Conservation (phyloP, 2,797 vertebrate genomes). For the Tympanoctomys barrerae region DNA sequence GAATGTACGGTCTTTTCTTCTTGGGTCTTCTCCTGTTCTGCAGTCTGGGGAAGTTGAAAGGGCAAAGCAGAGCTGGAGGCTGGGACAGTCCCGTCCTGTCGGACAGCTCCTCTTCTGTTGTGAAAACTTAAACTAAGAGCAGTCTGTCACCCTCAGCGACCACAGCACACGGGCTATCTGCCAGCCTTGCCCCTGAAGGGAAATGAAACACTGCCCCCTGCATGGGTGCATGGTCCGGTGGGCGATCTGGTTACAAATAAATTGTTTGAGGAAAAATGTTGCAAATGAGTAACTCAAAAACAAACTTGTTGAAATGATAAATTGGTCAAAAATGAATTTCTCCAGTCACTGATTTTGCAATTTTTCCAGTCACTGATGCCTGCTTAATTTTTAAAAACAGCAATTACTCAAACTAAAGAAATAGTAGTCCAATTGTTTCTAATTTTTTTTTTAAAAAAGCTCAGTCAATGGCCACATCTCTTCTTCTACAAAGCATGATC, state of each 20-base stretch:
- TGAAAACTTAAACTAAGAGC: background rate
- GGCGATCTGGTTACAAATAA: constrained; percentile 19
- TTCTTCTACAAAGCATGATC: background rate
- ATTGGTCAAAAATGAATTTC: constrained; percentile 76
- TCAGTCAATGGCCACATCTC: constrained; percentile 6
- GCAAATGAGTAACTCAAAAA: constrained; percentile 75
- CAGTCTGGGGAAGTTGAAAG: accelerated
- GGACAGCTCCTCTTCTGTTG: no score
- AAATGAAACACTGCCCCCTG: background rate
- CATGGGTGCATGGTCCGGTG: background rate
- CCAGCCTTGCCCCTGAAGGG: background rate
- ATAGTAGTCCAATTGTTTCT: constrained; percentile 56
- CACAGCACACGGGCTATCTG: no score
- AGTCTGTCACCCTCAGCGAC: accelerated
- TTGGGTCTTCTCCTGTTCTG: background rate
- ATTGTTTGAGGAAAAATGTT: constrained; percentile 18
- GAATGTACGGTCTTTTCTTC: background rate
- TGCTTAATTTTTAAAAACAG: constrained; percentile 81
- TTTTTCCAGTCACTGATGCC: constrained; percentile 76
- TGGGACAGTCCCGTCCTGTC: accelerated
- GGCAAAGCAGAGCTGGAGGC: no score
- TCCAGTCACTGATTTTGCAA: constrained; percentile 77
- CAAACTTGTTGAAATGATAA: constrained; percentile 80
- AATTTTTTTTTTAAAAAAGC: constrained; percentile 40
- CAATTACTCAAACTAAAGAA: constrained; percentile 79